Base-by-base conservation (phyloP, 2,113 vertebrate genomes). In the Albula goreensis region DNA sequence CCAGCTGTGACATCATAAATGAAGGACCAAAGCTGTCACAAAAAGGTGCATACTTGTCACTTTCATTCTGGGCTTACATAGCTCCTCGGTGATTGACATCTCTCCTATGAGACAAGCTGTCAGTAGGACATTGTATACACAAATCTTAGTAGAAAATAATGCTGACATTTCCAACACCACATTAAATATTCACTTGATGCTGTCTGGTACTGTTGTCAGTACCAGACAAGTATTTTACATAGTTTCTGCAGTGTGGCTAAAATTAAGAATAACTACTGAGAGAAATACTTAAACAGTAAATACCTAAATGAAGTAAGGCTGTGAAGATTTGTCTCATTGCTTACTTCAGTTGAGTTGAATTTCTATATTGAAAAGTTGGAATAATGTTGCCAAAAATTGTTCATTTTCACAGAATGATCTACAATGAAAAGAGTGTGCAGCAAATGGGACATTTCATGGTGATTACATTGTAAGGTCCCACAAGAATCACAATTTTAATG, bases 31-130 rank as follows among this genome's bases (percentile, higher is more conserved):
- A 66, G 60, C 60, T 7, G 22, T 66, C 60, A 66, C 60, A 66
- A 66, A 66, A 66, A 66, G 60, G 60, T 66, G 7, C 60, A 22
- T 66, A 19, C 17, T 19, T 66, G 60, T 66, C 60, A 66, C 60
- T 66, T 66, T 19, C 60, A 66, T 22, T 66, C 19, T 66, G 22
- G 60, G 4, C 60, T 66, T 66, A 66, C 60, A 66, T 66, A 5
- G 60, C 60, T 66, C 60, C 60, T 66, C 60, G 9, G 60, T 66
- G 60, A 19, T 66, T 66, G 60, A 66, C 60, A 66, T 22, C 17
- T 66, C 60, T 66, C 60, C 60, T 66, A 66, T 66, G 60, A 66
- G 60, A 66, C 60, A 66, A 66, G 60, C 60, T 66, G 60, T 66
- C 60, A 66, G 15, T 66, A 19, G 60, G 17, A 22, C 3, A 22